phyloP scores from a whole-genome alignment of 2,888 invertebrate genomes.

The Bruchidius siliquastri region DNA sequence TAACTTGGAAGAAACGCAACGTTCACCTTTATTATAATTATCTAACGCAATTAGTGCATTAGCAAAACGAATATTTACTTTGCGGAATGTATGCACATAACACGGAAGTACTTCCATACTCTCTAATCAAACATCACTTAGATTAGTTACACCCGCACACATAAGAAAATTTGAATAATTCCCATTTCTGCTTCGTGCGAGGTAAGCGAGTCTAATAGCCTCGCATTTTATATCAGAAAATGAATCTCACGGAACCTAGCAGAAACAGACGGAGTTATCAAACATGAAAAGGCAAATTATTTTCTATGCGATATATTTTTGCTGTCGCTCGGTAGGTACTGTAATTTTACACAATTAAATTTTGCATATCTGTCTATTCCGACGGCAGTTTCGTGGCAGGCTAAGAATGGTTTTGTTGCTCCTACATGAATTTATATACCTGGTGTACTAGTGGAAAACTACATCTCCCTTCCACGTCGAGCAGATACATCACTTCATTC shows the following conservation, averaged over 20 bases:
- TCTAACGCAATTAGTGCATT: not conserved
- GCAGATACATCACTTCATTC: too few relatives aligned
- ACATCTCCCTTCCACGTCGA: too few relatives aligned
- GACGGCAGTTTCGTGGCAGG: constrained; percentile 28
- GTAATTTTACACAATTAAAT: constrained; percentile 28
- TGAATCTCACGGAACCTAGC: constrained; percentile 17
- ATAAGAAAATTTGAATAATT: not conserved
- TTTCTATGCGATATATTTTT: constrained; percentile 36
- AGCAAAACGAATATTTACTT: not conserved
- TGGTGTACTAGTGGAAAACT: too few relatives aligned
- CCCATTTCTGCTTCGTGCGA: not conserved
- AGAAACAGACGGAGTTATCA: constrained; percentile 22
- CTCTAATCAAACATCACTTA: not conserved
- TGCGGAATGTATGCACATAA: not conserved
- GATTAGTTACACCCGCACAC: not conserved
- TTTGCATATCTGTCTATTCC: constrained; percentile 30
- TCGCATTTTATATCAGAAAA: constrained; percentile 14
- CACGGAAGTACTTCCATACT: not conserved
- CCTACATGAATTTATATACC: not conserved
- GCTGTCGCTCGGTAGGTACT: constrained; percentile 17
- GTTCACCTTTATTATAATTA: not conserved
- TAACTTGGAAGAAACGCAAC: not conserved
- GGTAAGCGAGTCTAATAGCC: not conserved
- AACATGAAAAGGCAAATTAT: constrained; percentile 29
- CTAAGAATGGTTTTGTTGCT: not conserved